Conservation (phyloP, 2,797 vertebrate genomes). For the Aphelocoma californica region DNA sequence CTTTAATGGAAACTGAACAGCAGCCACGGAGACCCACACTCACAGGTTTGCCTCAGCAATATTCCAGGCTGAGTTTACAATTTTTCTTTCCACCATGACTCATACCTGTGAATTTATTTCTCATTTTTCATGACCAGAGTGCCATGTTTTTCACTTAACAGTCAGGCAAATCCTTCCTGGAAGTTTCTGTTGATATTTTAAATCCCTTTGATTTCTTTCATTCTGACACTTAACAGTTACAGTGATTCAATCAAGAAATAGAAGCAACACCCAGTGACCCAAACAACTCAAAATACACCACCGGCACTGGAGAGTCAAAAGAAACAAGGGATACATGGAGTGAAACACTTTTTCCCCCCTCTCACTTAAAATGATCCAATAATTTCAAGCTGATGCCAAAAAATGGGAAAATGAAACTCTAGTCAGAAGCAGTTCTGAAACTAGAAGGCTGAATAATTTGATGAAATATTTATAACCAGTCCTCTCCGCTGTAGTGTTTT, state of each 20-base stretch:
- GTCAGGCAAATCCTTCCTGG: slow-evolving; percentile 36
- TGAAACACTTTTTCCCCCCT: background rate
- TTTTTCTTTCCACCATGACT: slow-evolving; percentile 45
- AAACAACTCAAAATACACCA: slow-evolving; percentile 28
- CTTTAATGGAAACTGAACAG: background rate
- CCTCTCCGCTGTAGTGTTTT: background rate
- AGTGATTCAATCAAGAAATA: background rate
- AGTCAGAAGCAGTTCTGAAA: background rate
- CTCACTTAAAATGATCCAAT: background rate
- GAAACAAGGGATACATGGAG: background rate
- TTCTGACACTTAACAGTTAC: slow-evolving; percentile 9
- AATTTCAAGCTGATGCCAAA: background rate
- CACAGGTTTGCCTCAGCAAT: background rate
- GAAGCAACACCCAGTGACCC: slow-evolving; percentile 9
- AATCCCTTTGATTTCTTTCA: slow-evolving; percentile 43
- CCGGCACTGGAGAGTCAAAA: background rate
- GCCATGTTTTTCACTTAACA: slow-evolving; percentile 39
- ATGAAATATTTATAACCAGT: background rate
- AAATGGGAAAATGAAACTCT: background rate
- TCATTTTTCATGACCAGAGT: slow-evolving; percentile 18
- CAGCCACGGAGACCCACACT: background rate
- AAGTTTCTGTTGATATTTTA: slow-evolving; percentile 40
- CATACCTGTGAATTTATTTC: slow-evolving; percentile 28
- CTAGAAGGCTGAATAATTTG: background rate
- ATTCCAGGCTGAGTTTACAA: background rate